Evolutionary conservation across 2,797 vertebrate species (phyloP), one percentile per base, ranked within the genome.

Genomic region (Lithobates sylvaticus): DNA sequence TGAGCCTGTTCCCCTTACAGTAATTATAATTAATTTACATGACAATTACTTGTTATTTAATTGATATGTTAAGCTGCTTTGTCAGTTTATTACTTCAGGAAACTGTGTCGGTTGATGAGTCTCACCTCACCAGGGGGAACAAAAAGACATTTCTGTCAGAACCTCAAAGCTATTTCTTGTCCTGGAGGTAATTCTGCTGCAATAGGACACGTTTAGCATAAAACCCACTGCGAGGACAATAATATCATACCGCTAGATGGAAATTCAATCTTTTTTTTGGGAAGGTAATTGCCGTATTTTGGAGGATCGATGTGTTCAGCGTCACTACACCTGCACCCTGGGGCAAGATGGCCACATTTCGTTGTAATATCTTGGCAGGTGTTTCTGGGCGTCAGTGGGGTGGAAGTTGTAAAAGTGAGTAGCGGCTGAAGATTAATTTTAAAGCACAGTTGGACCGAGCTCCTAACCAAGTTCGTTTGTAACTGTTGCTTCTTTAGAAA

Each of bases 281-380:
- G 67, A 67, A 83, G 72, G 81, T 83, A 75, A 83, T 76, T 75
- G 61, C 81, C 18, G 13, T 83, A 64, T 65, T 65, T 15, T 15
- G n/a, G 34, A 83, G 82, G 68, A 78, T 18, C 42, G 64, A 67
- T 67, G 42, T 44, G 23, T 68, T 44, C 64, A 39, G 29, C 13
- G 58, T 23, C 8, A 34, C 23, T 61, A 15, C 18, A 23, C 36
- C 23, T n/a, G 39, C 54, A 1, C 36, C 76, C 76, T 12, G 64
- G n/a, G 76, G 76, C 23, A 36, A 7, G 21, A 64, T 21, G 1
- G 26, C n/a, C 23, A 42, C 23, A 64, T 42, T 44, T 44, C 61
- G 27, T 29, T 67, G 39, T 78, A 44, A 29, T 32, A 47, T 68
- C 50, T 54, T 54, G 50, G 50, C 50, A 54, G 18, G 47, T 58